Conservation (phyloP, 1,140 invertebrate species). For the Melipona quadrifasciata region DNA sequence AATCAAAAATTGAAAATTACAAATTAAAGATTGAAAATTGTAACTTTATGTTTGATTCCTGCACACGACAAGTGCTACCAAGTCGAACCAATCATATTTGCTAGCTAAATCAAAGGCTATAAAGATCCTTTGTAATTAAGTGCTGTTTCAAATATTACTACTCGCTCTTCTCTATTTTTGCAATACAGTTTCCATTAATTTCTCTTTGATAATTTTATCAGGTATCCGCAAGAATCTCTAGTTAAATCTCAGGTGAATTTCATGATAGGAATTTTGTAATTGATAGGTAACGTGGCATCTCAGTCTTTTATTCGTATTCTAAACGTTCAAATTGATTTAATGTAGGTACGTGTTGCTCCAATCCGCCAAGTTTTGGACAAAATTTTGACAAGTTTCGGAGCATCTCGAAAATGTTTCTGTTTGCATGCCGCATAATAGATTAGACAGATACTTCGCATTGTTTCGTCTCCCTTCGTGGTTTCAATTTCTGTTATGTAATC, state of each 20-base stretch:
- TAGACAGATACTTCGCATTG: background rate
- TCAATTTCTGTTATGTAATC: background rate
- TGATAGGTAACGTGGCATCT: background rate
- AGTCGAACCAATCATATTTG: background rate
- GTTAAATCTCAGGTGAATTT: background rate
- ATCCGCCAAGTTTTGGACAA: background rate
- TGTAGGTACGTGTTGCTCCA: background rate
- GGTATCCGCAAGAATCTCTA: background rate
- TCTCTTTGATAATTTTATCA: slow-evolving; percentile 27
- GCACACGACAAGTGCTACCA: background rate
- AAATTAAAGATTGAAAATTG: background rate
- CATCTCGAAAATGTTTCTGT: background rate
- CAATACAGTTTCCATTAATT: slow-evolving; percentile 39
- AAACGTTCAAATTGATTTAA: background rate
- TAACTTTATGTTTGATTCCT: background rate
- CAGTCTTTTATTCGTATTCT: background rate
- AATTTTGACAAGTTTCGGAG: background rate
- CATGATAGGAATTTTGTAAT: background rate
- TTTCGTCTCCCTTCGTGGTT: background rate
- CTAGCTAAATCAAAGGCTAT: slow-evolving; percentile 30
- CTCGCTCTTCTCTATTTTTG: background rate
- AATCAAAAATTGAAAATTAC: background rate
- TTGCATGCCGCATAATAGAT: background rate
- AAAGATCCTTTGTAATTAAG: slow-evolving; percentile 52
- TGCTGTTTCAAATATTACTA: slow-evolving; percentile 13